Percentiles rank a stretch among this genome's conserved stretches.
Evolutionary conservation across 1,140 invertebrate genomes (phyloP).

Genomic region (Camponotus floridanus): DNA sequence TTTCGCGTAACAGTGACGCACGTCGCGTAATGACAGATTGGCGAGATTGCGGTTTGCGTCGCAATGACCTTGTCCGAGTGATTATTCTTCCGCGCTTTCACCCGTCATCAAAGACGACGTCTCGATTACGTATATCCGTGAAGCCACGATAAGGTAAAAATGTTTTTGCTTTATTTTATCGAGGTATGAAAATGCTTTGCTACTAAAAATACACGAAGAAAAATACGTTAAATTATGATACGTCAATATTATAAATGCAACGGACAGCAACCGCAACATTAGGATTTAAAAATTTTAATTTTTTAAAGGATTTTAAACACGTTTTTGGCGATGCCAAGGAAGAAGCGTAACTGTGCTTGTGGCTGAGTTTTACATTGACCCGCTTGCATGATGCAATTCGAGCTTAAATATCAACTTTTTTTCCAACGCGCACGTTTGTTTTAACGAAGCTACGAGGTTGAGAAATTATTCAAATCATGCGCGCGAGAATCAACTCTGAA

Average conservation of each 20-base stretch:
- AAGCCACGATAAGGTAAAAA: background rate
- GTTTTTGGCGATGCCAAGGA: background rate
- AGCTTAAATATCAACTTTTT: conserved; percentile 17
- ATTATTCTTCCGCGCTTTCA: conserved; percentile 1
- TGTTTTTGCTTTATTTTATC: conserved; percentile 1
- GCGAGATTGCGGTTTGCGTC: conserved; percentile 45
- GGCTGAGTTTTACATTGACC: background rate
- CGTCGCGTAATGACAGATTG: conserved; percentile 56
- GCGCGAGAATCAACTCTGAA: conserved; percentile 83
- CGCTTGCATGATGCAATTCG: conserved; percentile 21
- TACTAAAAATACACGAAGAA: background rate
- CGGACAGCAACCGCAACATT: no score
- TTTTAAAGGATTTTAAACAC: no score
- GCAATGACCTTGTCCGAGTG: background rate
- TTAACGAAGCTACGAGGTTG: conserved; percentile 59
- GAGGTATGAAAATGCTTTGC: background rate
- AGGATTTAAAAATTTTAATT: no score
- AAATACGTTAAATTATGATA: no score
- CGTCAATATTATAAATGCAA: background rate
- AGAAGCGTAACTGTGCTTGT: background rate
- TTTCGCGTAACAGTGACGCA: conserved; percentile 47
- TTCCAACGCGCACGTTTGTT: conserved; percentile 48
- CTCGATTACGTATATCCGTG: background rate
- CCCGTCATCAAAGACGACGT: background rate
- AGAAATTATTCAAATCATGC: conserved; percentile 84